Evolutionary conservation across 35 echinoderm and acorn worm genomes (phyloP).

Genomic region (Strongylocentrotus purpuratus): DNA sequence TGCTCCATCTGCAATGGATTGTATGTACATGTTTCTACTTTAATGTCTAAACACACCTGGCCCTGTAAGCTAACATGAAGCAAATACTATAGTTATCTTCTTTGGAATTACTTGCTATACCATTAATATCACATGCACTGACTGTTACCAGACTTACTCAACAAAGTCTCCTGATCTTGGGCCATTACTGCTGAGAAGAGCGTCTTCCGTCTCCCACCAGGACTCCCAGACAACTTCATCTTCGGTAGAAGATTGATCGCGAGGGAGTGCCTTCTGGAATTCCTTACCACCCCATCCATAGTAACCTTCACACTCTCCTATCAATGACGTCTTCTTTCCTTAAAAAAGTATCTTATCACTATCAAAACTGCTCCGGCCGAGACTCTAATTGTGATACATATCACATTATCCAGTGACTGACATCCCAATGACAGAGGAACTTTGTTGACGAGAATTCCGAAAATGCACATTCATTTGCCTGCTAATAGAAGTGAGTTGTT

Average conservation of each 20-base stretch:
- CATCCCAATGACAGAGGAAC: constrained; percentile 16
- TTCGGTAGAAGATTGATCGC: constrained; percentile 7
- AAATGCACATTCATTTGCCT: constrained; percentile 33
- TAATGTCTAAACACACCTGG: too few species aligned
- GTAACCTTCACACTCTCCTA: constrained; percentile 33
- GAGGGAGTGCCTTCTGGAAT: neutral
- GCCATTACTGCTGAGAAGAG: neutral
- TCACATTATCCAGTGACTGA: neutral
- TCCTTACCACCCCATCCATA: neutral
- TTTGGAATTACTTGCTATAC: too few species aligned
- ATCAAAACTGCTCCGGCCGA: neutral
- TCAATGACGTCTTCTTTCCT: constrained; percentile 4
- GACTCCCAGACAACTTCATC: neutral
- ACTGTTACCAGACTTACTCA: constrained; percentile 8
- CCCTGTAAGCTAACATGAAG: too few species aligned
- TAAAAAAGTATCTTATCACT: neutral
- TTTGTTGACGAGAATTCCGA: constrained; percentile 30
- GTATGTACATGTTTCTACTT: too few species aligned
- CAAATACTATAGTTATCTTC: too few species aligned
- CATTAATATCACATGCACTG: too few species aligned
- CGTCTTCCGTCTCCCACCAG: neutral
- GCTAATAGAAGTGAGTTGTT: constrained; percentile 23
- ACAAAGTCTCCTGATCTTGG: constrained; percentile 39
- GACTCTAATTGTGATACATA: neutral
- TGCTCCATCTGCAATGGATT: too few species aligned